These are phyloP conservation scores for Ischnus inquisitorius DNA, from an alignment of 2,888 invertebrate species.

Conservation along the genomic window DNA sequence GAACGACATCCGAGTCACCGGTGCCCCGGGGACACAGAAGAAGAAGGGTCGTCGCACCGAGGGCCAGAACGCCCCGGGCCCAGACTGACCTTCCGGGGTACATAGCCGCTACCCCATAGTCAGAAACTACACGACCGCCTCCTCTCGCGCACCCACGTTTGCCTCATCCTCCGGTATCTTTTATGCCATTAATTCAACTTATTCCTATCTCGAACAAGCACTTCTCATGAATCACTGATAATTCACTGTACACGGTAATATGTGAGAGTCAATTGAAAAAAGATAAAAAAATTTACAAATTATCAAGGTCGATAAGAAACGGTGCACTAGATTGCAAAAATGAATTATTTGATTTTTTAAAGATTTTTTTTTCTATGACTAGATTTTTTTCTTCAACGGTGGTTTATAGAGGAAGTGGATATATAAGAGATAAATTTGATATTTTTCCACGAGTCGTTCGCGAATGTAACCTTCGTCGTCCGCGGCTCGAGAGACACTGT, in stretches of 20 bases:
- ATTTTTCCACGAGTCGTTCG: conserved; percentile 47
- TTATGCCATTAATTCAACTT: conserved; percentile 22
- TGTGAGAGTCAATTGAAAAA: neutral
- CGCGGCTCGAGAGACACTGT: conserved; percentile 83
- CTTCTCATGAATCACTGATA: conserved; percentile 14
- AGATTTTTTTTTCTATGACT: conserved; percentile 16
- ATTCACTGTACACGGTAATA: conserved; percentile 15
- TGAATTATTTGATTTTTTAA: neutral
- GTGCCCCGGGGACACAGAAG: conserved; percentile 67
- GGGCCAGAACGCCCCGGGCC: conserved; percentile 80
- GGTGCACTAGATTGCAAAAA: neutral
- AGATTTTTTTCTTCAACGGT: conserved; percentile 4
- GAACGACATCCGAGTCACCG: conserved; percentile 53
- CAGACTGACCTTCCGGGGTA: conserved; percentile 79
- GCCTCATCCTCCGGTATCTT: conserved; percentile 50
- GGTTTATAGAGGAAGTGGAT: neutral
- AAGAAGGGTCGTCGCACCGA: conserved; percentile 75
- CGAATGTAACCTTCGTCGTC: conserved; percentile 79
- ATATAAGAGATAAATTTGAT: neutral
- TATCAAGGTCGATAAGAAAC: neutral
- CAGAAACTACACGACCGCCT: conserved; percentile 69
- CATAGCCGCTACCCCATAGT: conserved; percentile 83
- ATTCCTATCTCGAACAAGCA: conserved; percentile 21
- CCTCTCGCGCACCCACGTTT: conserved; percentile 58
- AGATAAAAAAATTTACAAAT: conserved; percentile 16